Evolutionary conservation across 1,140 invertebrate species (phyloP), one percentile per base, ranked within the genome.

Genomic region (Polyergus mexicanus): DNA sequence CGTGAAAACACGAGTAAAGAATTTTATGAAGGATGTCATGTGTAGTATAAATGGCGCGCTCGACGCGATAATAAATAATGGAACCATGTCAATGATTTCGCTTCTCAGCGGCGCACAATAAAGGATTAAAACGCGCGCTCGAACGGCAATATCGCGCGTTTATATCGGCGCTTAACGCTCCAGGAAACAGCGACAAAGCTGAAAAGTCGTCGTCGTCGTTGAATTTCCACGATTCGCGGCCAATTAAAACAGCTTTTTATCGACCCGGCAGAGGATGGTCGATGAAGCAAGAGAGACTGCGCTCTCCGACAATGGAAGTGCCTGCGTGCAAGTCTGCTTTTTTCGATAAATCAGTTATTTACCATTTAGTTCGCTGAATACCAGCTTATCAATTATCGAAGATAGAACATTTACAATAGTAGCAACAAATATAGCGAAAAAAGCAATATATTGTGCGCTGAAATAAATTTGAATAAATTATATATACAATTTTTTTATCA

Each of bases 191-290:
- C 54, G 38, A 68, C 51, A 69, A 85, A 85, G 83, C 62, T 58
- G 63, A 47, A 71, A 87, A 78, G 44, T 87, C 72, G 47, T 62
- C 80, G 47, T 62, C 80, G 38, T 69, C 78, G 78, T 62, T 19
- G 75, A 69, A 44, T 62, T 85, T 83, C 56, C 78, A 83, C 38
- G 54, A 83, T 83, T 83, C 78, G 38, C 78, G 44, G 68, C 66
- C 78, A 83, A 83, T 83, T 86, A 87, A 87, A 69, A 66, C 63
- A 54, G 65, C 72, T 78, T 87, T 87, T 78, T 71, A 86, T 87
- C 72, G 72, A 87, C 25, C 16, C 51, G 74, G 44, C 10, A 47
- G 75, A 81, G 22, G 32, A 74, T 60, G 11, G 10, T 28, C 68
- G 25, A 62, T 83, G 54, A 74, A 83, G 19, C 54, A 54, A 35